Percentiles rank a stretch among this genome's conserved stretches.
phyloP scores from a whole-genome alignment of 2,888 invertebrate species.

The Leptopilina syphax region DNA sequence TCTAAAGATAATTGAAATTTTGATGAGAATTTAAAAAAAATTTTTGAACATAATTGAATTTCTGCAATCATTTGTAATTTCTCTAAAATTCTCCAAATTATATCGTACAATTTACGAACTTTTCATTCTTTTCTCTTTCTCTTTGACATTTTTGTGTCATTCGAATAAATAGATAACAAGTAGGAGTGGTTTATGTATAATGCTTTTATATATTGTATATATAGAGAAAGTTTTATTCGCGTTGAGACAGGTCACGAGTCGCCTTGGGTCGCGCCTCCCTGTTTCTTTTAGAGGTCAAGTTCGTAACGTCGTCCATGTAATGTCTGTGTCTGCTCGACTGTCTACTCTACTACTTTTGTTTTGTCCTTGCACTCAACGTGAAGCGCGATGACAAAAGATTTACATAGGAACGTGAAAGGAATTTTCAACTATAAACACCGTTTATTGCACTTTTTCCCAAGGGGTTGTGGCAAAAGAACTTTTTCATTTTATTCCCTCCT shows the following conservation, averaged over 20 bases:
- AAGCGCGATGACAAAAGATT: constrained; percentile 32
- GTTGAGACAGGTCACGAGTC: constrained; percentile 37
- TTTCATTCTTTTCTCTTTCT: no score
- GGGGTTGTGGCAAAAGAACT: not conserved
- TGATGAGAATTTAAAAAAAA: no score
- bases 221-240: constrained; percentile 29
- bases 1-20: no score
- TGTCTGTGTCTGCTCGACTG: constrained; percentile 24
- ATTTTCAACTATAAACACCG: not conserved
- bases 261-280: constrained; percentile 46
- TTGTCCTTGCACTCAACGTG: constrained; percentile 26
- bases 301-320: constrained; percentile 46
- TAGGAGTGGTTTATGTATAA: not conserved
- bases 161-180: constrained; percentile 42
- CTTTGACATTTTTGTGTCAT: not conserved
- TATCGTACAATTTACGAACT: no score
- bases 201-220: not conserved
- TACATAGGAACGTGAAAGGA: constrained; percentile 27
- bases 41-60: no score
- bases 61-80: no score
- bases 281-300: constrained; percentile 58
- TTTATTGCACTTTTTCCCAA: not conserved
- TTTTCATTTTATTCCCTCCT: not conserved
- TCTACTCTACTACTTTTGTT: constrained; percentile 25
- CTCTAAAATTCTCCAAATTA: no score